Conservation (phyloP, 1,140 invertebrate species). For the Chironomus striatipennis region DNA sequence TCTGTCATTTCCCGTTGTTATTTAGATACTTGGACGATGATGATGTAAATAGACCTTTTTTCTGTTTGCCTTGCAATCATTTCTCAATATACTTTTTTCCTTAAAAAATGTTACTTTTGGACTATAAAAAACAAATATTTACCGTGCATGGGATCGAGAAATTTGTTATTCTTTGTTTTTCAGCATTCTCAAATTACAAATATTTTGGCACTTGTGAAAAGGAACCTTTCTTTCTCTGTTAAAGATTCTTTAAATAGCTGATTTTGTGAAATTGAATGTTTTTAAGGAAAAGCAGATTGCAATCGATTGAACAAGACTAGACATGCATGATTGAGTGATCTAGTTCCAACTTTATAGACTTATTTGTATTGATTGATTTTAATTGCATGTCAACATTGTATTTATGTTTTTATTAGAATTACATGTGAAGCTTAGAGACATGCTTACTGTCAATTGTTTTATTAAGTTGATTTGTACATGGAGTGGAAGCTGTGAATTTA, state of each 20-base stretch:
- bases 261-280: not conserved
- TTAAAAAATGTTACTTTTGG: not conserved
- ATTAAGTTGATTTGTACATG: too few species aligned
- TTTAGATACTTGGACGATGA: not conserved
- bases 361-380: too few species aligned
- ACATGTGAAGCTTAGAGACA: too few species aligned
- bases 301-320: too few species aligned
- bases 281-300: not conserved
- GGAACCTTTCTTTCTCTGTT: too few species aligned
- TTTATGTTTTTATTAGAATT: too few species aligned
- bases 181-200: not conserved
- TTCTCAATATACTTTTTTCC: too few species aligned
- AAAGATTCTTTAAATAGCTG: not conserved
- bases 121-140: conserved; percentile 3
- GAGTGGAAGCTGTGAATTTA: too few species aligned
- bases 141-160: not conserved
- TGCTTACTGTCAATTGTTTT: too few species aligned
- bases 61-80: not conserved
- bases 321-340: too few species aligned
- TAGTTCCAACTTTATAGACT: too few species aligned
- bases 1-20: conserved; percentile 11
- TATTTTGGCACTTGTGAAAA: conserved; percentile 23
- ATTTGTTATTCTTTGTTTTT: not conserved
- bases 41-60: not conserved
- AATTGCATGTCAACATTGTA: too few species aligned